phyloP scores from a whole-genome alignment of 2,888 invertebrate species.

The Diarsia rubi region DNA sequence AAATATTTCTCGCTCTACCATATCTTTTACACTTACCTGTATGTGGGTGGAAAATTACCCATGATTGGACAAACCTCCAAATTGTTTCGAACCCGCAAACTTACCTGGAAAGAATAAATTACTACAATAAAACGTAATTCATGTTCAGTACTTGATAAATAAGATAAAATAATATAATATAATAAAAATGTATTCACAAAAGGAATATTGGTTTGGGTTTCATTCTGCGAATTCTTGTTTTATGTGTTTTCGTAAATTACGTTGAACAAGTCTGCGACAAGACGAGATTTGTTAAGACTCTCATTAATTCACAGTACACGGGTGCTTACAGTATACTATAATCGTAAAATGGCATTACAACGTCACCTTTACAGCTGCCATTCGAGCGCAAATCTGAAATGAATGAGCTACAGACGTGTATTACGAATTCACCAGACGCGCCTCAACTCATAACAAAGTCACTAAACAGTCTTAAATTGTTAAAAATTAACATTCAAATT shows the following conservation, averaged over 20 bases:
- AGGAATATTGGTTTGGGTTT: conserved; percentile 45
- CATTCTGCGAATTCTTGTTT: conserved; percentile 48
- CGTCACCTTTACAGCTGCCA: conserved; percentile 73
- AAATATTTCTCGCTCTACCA: conserved; percentile 46
- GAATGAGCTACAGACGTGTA: conserved; percentile 72
- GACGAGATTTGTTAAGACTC: conserved; percentile 51
- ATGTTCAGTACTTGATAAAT: conserved; percentile 55
- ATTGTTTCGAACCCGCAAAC: conserved; percentile 48
- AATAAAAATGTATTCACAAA: conserved; percentile 55
- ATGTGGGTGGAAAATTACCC: conserved; percentile 55
- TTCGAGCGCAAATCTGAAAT: conserved; percentile 78
- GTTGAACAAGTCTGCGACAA: conserved; percentile 42
- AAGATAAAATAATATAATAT: too few relatives aligned
- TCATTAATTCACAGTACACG: conserved; percentile 70
- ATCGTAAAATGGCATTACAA: conserved; percentile 77
- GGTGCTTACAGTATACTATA: conserved; percentile 71
- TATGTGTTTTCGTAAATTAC: conserved; percentile 45
- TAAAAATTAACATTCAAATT: conserved; percentile 90
- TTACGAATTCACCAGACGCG: conserved; percentile 80
- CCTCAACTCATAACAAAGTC: conserved; percentile 83
- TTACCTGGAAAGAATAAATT: conserved; percentile 72
- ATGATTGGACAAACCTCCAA: conserved; percentile 50
- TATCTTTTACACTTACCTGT: conserved; percentile 53
- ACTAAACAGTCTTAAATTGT: conserved; percentile 88
- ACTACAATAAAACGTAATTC: conserved; percentile 68